Base-by-base conservation (phyloP, 2,113 vertebrate species). In the Casuarius casuarius region DNA sequence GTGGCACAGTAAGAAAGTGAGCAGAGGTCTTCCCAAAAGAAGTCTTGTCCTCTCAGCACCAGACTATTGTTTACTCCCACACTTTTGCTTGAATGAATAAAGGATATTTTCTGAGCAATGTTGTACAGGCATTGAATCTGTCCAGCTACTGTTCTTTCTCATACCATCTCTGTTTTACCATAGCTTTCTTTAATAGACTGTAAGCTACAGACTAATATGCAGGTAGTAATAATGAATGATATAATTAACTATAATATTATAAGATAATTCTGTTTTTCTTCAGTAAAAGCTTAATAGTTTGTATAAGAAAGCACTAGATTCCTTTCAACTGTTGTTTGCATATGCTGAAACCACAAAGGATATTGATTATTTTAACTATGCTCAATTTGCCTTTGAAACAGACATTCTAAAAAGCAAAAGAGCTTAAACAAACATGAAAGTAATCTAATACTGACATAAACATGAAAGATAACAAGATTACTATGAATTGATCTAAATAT, bases 401-500 rank as follows among this genome's bases (percentile, higher is more conserved):
- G 97, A 98, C 94, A 98, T 98, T 98, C 97, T 98, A 98, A 98
- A 98, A 98, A 98, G 97, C 98, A 98, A 97, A 98, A 98, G 96
- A 98, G 97, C 97, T 98, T 99, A 99, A 99, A 98, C 97, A 98
- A 99, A 99, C 98, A 99, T 98, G 98, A 98, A 98, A 97, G 97
- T 98, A 99, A 99, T 99, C 98, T 98, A 98, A 99, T 99, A 98
- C 97, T 94, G 97, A 98, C 97, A 98, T 98, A 97, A 98, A 98
- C 98, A 98, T 97, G 97, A 97, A 98, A 98, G 98, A 98, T 99
- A 98, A 99, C 98, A 93, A 97, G 98, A 98, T 99, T 99, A 98
- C 98, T 98, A 98, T 98, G 98, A 98, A 99, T 99, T 99, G 99
- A 99, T 99, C 98, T 98, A 97, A 98, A 98, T 98, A 98, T 98